Conservation (phyloP, 2,888 invertebrate genomes). For the Polydrusus pterygomalis region DNA sequence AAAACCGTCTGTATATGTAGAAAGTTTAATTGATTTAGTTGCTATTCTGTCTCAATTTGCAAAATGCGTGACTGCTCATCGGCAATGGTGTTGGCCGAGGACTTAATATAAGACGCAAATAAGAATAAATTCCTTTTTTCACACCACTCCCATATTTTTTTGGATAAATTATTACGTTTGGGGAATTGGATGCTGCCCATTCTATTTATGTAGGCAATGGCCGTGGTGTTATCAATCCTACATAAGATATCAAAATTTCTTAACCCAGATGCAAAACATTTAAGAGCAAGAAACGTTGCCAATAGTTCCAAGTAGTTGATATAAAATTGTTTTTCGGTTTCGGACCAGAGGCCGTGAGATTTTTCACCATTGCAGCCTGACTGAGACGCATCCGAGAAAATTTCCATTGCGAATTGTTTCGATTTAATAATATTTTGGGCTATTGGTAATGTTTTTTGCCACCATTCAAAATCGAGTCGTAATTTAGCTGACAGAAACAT, state of each 20-base stretch:
- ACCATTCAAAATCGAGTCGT: slow-evolving; percentile 20
- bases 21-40: neutral
- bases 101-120: slow-evolving; percentile 34
- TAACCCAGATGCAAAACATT: slow-evolving; percentile 28
- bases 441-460: slow-evolving; percentile 18
- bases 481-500: neutral
- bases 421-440: slow-evolving; percentile 3
- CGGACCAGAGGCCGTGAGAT: slow-evolving; percentile 20
- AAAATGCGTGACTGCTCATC: slow-evolving; percentile 7
- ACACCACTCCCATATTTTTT: slow-evolving; percentile 32
- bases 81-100: neutral
- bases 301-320: slow-evolving; percentile 20
- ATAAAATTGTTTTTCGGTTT: neutral
- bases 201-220: slow-evolving; percentile 24
- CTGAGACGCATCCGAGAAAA: slow-evolving; percentile 49
- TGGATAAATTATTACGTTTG: slow-evolving; percentile 5
- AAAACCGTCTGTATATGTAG: neutral
- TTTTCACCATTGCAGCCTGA: slow-evolving; percentile 41
- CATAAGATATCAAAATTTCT: slow-evolving; percentile 22
- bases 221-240: slow-evolving; percentile 36
- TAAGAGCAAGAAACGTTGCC: slow-evolving; percentile 31
- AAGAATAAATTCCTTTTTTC: slow-evolving; percentile 26
- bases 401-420: slow-evolving; percentile 28
- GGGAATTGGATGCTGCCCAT: slow-evolving; percentile 40
- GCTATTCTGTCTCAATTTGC: slow-evolving; percentile 7